Percentiles rank a stretch among this genome's conserved stretches.
Evolutionary conservation across 2,888 invertebrate genomes (phyloP).

Genomic region (Saturnia japonica): DNA sequence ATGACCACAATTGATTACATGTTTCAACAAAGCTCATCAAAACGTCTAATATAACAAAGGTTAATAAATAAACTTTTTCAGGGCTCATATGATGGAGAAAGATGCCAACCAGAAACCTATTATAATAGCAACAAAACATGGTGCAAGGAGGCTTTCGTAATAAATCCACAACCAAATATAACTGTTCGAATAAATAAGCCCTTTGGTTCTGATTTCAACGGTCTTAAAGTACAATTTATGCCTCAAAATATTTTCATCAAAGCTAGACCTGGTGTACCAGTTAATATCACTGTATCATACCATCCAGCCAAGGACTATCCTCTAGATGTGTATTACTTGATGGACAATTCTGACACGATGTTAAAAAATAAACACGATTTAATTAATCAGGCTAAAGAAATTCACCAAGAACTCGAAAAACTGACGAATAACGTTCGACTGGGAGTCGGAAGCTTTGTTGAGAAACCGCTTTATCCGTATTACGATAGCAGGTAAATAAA

Average conservation of each 20-base stretch:
- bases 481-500: conserved; percentile 60
- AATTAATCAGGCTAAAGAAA: conserved; percentile 68
- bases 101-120: conserved; percentile 44
- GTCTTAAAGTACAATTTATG: conserved; percentile 66
- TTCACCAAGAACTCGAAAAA: conserved; percentile 73
- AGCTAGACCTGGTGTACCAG: conserved; percentile 71
- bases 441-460: conserved; percentile 87
- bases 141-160: conserved; percentile 39
- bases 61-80: background rate
- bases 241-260: conserved; percentile 80
- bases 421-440: conserved; percentile 85
- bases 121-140: conserved; percentile 32
- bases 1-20: no score
- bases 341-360: conserved; percentile 91
- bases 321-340: conserved; percentile 91
- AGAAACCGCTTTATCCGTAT: conserved; percentile 85
- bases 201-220: background rate
- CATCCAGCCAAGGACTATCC: conserved; percentile 88
- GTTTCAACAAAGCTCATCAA: no score
- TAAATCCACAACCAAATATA: conserved; percentile 31
- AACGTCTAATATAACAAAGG: background rate
- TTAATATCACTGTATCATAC: conserved; percentile 71
- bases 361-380: conserved; percentile 77
- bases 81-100: conserved; percentile 17
- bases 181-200: conserved; percentile 20